phyloP scores from a whole-genome alignment of 2,113 vertebrate species.

The Conger conger region DNA sequence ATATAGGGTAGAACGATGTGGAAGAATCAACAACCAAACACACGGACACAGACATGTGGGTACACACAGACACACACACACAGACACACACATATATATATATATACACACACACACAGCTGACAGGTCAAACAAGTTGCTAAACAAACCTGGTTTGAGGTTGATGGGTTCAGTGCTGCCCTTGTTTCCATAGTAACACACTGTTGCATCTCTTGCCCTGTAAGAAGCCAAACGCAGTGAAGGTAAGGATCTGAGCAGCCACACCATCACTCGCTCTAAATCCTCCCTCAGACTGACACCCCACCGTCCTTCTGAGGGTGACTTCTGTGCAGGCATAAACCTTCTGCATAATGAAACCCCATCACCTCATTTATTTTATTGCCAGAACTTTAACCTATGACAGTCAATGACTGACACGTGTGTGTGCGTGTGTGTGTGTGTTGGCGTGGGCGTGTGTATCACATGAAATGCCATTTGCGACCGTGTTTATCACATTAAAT shows the following conservation, averaged over 20 bases:
- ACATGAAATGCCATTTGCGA: neutral
- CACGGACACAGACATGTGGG: neutral
- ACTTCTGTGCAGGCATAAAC: no score
- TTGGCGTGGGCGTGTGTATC: no score
- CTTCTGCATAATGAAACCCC: no score
- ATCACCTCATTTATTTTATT: neutral
- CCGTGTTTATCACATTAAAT: neutral
- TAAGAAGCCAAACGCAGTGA: neutral
- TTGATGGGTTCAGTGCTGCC: constrained; percentile 79
- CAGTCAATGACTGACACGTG: neutral
- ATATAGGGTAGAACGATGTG: no score
- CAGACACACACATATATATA: neutral
- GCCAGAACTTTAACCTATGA: neutral
- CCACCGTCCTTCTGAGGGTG: neutral
- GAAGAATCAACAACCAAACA: neutral
- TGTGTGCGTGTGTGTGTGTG: no score
- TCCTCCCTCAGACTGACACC: neutral
- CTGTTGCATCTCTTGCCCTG: constrained; percentile 82
- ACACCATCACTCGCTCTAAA: neutral
- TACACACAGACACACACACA: neutral
- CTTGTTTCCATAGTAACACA: constrained; percentile 98
- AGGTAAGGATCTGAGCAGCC: neutral
- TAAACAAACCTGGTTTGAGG: constrained; percentile 83
- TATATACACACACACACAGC: constrained; percentile 4
- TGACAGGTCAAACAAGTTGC: constrained; percentile 26